A percentile compares a stretch with the other conserved stretches of the same genome.
Conservation (phyloP, 92 coral and sea anemone species). For the Plumapathes pennacea region DNA sequence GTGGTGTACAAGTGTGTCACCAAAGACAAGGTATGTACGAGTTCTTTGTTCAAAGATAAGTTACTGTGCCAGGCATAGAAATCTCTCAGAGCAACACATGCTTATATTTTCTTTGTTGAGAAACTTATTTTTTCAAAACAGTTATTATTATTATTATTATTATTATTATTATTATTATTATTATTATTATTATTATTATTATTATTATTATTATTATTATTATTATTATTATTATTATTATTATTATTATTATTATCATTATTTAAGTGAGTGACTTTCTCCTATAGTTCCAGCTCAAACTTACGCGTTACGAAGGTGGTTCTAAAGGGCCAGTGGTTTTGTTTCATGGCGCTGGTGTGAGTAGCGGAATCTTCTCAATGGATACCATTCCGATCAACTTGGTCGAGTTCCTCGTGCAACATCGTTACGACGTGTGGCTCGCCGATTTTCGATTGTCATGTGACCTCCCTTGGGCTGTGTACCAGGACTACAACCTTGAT, state of each 20-base stretch:
- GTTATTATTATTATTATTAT: background rate
- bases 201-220: too few relatives aligned
- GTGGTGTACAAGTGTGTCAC: slow-evolving; percentile 19
- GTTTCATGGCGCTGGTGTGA: slow-evolving; percentile 51
- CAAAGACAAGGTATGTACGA: slow-evolving; percentile 21
- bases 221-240: too few relatives aligned
- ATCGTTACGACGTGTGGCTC: slow-evolving; percentile 57
- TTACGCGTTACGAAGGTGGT: slow-evolving; percentile 52
- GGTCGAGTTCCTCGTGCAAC: slow-evolving; percentile 33
- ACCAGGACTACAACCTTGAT: slow-evolving; percentile 32
- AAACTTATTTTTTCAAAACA: background rate
- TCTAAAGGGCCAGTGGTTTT: slow-evolving; percentile 44
- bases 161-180: too few relatives aligned
- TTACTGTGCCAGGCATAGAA: too few relatives aligned
- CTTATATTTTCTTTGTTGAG: background rate
- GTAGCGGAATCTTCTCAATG: slow-evolving; percentile 44
- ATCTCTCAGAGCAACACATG: background rate
- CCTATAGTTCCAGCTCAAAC: slow-evolving; percentile 23
- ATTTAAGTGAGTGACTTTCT: too few relatives aligned
- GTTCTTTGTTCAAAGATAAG: too few relatives aligned
- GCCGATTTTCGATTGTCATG: slow-evolving; percentile 49
- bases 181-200: too few relatives aligned
- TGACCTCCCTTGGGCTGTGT: slow-evolving; percentile 24
- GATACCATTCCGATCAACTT: slow-evolving; percentile 48
- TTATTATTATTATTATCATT: too few relatives aligned